Percentiles rank a stretch among this genome's conserved stretches.
Evolutionary conservation across 2,797 vertebrate species (phyloP).

Genomic region (Phyllotis vaccarum): DNA sequence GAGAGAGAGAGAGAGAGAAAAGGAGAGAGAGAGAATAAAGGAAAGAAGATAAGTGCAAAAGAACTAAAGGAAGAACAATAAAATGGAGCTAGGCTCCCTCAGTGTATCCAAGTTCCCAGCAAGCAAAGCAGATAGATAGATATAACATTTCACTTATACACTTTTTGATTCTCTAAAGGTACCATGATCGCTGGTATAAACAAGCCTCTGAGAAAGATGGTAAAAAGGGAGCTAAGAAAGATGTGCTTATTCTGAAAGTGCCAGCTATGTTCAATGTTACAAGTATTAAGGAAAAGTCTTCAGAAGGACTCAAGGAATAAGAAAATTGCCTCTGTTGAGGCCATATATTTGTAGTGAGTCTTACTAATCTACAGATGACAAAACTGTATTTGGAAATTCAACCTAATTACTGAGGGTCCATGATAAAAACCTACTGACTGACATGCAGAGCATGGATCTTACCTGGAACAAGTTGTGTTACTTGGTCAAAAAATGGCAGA

Average conservation of each 20-base stretch:
- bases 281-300: neutral
- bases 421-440: neutral
- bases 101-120: neutral
- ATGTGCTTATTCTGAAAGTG: neutral
- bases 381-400: neutral
- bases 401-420: neutral
- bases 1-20: fast-evolving
- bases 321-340: neutral
- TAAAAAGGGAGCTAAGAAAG: neutral
- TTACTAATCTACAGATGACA: neutral
- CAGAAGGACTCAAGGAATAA: neutral
- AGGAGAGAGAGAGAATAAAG: fast-evolving
- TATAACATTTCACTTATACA: neutral
- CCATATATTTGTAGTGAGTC: neutral
- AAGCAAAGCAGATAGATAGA: neutral
- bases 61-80: neutral
- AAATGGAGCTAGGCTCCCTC: neutral
- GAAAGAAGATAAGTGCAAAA: neutral
- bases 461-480: neutral
- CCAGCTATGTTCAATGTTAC: neutral
- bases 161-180: neutral
- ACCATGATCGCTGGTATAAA: neutral
- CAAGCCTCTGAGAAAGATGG: neutral
- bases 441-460: neutral
- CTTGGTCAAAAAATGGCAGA: neutral